These are phyloP conservation scores for Sarcophilus harrisii DNA, from an alignment of 2,797 vertebrate genomes.

Conservation along the genomic window DNA sequence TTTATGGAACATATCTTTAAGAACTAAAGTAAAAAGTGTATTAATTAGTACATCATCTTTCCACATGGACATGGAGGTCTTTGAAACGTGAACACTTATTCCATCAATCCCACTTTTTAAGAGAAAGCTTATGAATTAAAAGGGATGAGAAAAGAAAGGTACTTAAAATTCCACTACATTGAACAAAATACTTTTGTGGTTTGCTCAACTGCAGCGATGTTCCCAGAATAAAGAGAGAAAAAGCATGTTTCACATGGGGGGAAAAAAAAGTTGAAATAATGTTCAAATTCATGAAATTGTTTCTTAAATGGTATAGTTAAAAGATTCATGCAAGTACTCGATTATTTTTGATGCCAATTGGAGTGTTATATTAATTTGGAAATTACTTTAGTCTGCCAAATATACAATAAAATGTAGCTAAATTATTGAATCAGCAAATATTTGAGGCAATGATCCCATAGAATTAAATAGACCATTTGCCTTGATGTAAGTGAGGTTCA, in stretches of 20 bases:
- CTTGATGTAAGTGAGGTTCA: constrained; percentile 1
- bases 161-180: constrained; percentile 43
- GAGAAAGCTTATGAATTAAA: background rate
- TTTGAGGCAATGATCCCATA: background rate
- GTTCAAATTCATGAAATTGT: constrained; percentile 5
- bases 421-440: constrained; percentile 5
- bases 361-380: background rate
- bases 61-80: accelerated
- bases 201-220: background rate
- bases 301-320: background rate
- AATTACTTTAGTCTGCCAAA: background rate
- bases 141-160: background rate
- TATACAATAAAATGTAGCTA: background rate
- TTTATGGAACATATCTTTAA: constrained; percentile 44
- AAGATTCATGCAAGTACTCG: background rate
- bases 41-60: constrained; percentile 33
- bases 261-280: constrained; percentile 9
- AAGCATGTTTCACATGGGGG: background rate
- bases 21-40: constrained; percentile 51
- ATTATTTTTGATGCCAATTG: background rate
- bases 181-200: background rate
- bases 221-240: constrained; percentile 5
- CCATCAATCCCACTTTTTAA: background rate
- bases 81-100: background rate
- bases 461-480: constrained; percentile 25